A percentile compares a stretch with the other conserved stretches of the same genome.
Conservation (phyloP, 2,797 vertebrate species). For the Tiaroga cobitis region DNA sequence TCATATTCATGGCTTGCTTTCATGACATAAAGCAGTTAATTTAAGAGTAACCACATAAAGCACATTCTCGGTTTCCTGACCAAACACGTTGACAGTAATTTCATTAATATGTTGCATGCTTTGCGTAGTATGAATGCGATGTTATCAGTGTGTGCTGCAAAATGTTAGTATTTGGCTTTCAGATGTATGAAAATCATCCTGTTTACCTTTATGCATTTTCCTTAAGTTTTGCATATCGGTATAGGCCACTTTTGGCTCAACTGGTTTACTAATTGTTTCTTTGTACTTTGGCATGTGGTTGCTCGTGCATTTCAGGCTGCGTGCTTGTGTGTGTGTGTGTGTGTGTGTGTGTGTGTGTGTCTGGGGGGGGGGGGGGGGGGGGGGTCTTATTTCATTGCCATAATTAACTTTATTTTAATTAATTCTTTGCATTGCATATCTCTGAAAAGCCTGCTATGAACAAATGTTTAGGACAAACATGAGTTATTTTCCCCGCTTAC, state of each 20-base stretch:
- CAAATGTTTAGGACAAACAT: constrained; percentile 16
- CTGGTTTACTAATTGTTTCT: constrained; percentile 23
- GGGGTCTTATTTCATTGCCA: background rate
- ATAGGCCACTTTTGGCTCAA: constrained; percentile 14
- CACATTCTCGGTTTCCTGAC: background rate
- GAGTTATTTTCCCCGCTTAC: background rate
- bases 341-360: background rate
- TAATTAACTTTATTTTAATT: constrained; percentile 3
- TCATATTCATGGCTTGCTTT: background rate
- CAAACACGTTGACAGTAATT: background rate
- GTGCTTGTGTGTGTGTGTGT: background rate
- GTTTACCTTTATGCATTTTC: background rate
- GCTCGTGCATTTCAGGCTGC: background rate
- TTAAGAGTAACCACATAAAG: background rate
- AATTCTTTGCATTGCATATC: constrained; percentile 4
- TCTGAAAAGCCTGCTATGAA: background rate
- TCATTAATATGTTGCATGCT: background rate
- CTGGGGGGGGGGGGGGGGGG: background rate
- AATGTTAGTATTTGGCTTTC: background rate
- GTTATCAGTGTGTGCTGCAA: background rate
- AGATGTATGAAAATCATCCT: background rate
- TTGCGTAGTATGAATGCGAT: background rate
- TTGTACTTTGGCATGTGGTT: constrained; percentile 5
- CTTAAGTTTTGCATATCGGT: background rate
- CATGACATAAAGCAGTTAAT: background rate